phyloP scores from a whole-genome alignment of 2,888 invertebrate genomes.

The Tanytarsus gracilentus region DNA sequence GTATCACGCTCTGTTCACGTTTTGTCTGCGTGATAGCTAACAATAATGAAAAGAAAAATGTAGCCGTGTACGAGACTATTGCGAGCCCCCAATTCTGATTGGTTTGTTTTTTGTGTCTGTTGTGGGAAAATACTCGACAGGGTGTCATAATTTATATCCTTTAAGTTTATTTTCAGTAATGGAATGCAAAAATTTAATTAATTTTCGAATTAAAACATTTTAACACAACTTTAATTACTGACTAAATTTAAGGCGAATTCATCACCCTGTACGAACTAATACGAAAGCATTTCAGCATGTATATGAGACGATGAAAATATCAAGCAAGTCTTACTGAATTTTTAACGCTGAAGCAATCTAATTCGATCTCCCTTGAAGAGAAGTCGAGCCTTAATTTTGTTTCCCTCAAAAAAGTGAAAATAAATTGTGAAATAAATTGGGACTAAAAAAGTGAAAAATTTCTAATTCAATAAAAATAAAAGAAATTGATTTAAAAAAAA shows the following conservation, averaged over 20 bases:
- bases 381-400: slow-evolving; percentile 19
- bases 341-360: slow-evolving; percentile 25
- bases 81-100: slow-evolving; percentile 28
- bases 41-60: slow-evolving; percentile 18
- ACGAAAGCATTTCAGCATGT: not conserved
- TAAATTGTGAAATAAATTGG: not conserved
- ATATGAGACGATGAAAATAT: slow-evolving; percentile 24
- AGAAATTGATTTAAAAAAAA: not conserved
- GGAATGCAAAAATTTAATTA: not conserved
- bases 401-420: not conserved
- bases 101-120: not conserved
- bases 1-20: slow-evolving; percentile 22
- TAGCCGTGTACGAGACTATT: slow-evolving; percentile 7
- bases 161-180: not conserved
- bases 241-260: no score
- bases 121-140: not conserved
- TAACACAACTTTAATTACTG: no score
- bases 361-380: slow-evolving; percentile 11
- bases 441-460: not conserved
- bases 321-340: slow-evolving; percentile 26
- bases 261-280: slow-evolving; percentile 14
- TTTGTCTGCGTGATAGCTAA: slow-evolving; percentile 6
- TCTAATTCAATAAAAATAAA: not conserved
- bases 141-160: not conserved
- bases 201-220: not conserved